Evolutionary conservation across 2,797 vertebrate species (phyloP), one percentile per base, ranked within the genome.

Genomic region (Simalia tracyae): DNA sequence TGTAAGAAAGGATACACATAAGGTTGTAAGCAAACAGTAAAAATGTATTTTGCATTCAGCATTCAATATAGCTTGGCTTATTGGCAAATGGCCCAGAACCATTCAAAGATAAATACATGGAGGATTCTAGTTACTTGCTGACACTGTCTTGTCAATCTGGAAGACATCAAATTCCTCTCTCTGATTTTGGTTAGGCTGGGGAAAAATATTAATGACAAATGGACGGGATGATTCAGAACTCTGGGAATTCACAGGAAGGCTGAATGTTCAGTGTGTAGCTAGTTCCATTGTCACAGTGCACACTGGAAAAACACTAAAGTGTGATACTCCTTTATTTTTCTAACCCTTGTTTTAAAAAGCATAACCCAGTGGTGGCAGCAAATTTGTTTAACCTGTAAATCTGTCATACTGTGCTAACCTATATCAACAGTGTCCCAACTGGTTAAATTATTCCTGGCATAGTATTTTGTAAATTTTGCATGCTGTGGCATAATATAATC

Each of bases 11-110:
- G 92, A 93, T 85, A 93, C 66, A 57, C 60, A 68, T 95, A 89
- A 42, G 89, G 14, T 46, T 0, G 0, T 66, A 60, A 96, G 87
- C 24, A 22, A 93, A 5, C 42, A 24, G 8, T 56, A 93, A 42
- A 81, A 81, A 93, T 87, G 59, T 81, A 87, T 66, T 93, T 89
- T 95, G 90, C 68, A 84, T 28, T 76, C 24, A 81, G 36, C 54
- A 46, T 86, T 36, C 91, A 66, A 72, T 91, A 59, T 91, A 92
- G 61, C 95, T 88, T 90, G 94, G 90, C 86, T 92, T 93, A 87
- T 50, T 95, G 94, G 94, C 92, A 92, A 72, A 86, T 87, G 86
- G 89, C 93, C 94, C 91, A 95, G 90, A 94, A 90, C 26, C 86
- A 92, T 92, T 95, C 61, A 95, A 93, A 59, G 90, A 95, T 93